A percentile compares a stretch with the other conserved stretches of the same genome.
phyloP scores from a whole-genome alignment of 2,888 invertebrate species.

The Dorcus parallelipipedus region DNA sequence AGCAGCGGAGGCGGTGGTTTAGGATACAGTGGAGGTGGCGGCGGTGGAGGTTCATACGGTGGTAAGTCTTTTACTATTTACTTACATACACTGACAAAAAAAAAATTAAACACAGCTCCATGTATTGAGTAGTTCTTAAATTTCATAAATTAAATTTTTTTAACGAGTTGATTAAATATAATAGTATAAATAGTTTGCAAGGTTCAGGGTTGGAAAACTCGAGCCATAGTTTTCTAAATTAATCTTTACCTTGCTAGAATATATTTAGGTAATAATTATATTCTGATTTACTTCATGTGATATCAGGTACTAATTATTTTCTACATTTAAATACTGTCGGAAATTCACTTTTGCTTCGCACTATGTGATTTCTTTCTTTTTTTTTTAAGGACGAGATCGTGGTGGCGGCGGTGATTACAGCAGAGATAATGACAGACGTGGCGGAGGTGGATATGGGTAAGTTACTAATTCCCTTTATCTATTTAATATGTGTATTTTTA shows the following conservation, averaged over 20 bases:
- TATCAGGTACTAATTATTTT: not conserved
- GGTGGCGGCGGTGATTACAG: slow-evolving; percentile 50
- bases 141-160: too few relatives aligned
- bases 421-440: slow-evolving; percentile 54
- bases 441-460: slow-evolving; percentile 61
- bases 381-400: slow-evolving; percentile 47
- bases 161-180: too few relatives aligned
- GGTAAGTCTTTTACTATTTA: slow-evolving; percentile 1
- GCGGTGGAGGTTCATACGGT: slow-evolving; percentile 21
- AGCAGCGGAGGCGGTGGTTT: slow-evolving; percentile 55
- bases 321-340: not conserved
- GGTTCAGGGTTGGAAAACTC: too few relatives aligned
- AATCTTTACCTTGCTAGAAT: too few relatives aligned
- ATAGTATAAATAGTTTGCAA: too few relatives aligned
- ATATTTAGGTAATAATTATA: too few relatives aligned
- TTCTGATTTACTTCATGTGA: too few relatives aligned
- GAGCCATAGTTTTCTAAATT: too few relatives aligned
- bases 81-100: too few relatives aligned
- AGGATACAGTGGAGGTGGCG: slow-evolving; percentile 46
- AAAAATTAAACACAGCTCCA: not conserved
- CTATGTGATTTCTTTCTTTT: not conserved
- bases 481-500: not conserved
- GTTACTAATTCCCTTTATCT: slow-evolving; percentile 32
- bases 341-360: not conserved
- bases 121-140: too few relatives aligned